Conservation (phyloP, 1,140 invertebrate genomes). For the Drosophila ananassae region DNA sequence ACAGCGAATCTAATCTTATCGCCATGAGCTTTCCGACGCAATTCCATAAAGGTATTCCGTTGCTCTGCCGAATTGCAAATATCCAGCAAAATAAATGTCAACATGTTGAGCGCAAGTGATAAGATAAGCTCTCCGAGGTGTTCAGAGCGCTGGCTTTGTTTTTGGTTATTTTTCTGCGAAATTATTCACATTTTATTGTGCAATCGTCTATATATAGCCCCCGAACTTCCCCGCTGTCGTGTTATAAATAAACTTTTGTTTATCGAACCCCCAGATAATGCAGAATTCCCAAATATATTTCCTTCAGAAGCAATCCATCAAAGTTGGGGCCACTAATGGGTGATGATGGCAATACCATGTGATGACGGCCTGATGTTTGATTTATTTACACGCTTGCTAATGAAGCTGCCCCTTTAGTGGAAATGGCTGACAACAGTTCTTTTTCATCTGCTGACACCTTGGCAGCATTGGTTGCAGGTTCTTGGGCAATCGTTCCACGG, state of each 20-base stretch:
- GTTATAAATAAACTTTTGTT: slow-evolving; percentile 40
- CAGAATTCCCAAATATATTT: slow-evolving; percentile 19
- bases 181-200: slow-evolving; percentile 22
- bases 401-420: neutral
- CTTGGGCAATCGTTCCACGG: too few species aligned
- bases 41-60: slow-evolving; percentile 8
- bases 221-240: neutral
- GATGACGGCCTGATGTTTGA: slow-evolving; percentile 51
- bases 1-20: slow-evolving; percentile 45
- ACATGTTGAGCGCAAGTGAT: slow-evolving; percentile 30
- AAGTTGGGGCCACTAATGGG: slow-evolving; percentile 28
- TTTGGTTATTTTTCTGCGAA: slow-evolving; percentile 31
- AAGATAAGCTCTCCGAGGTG: slow-evolving; percentile 28
- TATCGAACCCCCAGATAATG: slow-evolving; percentile 15
- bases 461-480: neutral
- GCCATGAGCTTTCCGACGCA: neutral
- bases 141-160: slow-evolving; percentile 15
- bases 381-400: slow-evolving; percentile 55
- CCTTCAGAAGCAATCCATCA: slow-evolving; percentile 28
- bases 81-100: slow-evolving; percentile 49
- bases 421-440: neutral
- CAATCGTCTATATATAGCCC: slow-evolving; percentile 28
- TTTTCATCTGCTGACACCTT: slow-evolving; percentile 17
- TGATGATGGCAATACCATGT: slow-evolving; percentile 14
- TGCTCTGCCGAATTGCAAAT: slow-evolving; percentile 5